Conservation (phyloP, 2,888 invertebrate genomes). For the Epsilonema sp. region DNA sequence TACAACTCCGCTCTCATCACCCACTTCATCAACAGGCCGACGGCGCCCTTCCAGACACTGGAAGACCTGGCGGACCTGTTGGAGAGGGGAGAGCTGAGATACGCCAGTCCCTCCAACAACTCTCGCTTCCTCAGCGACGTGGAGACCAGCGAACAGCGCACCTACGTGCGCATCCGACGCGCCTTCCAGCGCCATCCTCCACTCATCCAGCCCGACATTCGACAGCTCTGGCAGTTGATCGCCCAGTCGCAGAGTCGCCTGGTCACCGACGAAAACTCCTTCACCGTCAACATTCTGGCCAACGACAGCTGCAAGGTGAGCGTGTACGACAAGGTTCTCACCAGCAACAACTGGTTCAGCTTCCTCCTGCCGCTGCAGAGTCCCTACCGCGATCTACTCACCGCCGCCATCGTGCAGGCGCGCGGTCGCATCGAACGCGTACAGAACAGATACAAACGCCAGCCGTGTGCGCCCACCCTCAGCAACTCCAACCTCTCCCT, state of each 20-base stretch:
- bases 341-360: neutral
- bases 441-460: neutral
- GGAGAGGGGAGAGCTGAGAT: neutral
- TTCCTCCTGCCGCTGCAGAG: neutral
- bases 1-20: neutral
- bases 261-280: neutral
- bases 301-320: neutral
- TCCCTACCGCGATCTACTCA: neutral
- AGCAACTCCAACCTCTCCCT: too few relatives aligned
- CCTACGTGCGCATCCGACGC: neutral
- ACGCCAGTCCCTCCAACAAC: neutral
- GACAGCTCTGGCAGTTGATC: neutral
- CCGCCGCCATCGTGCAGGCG: neutral
- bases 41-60: neutral
- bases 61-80: neutral
- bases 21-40: neutral
- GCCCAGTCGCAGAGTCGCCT: neutral
- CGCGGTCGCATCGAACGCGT: neutral
- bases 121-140: neutral
- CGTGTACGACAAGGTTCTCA: neutral
- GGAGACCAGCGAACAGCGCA: neutral
- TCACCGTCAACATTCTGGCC: neutral
- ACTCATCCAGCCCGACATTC: neutral
- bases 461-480: too few relatives aligned
- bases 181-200: neutral